Conservation (phyloP, 2,888 invertebrate species). For the Dendrolimus houi region DNA sequence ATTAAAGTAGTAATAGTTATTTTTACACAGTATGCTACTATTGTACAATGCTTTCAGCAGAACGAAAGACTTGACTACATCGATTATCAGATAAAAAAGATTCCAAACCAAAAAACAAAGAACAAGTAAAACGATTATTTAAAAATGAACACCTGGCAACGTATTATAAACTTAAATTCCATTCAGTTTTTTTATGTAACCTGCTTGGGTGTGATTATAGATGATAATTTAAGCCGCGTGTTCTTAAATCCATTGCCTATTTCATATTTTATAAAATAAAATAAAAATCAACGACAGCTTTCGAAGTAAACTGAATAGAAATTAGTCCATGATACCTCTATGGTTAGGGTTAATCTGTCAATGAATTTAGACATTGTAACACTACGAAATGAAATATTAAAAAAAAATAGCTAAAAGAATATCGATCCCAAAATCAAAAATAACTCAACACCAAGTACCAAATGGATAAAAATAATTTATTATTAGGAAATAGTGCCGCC, state of each 20-base stretch:
- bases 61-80: conserved; percentile 60
- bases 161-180: conserved; percentile 4
- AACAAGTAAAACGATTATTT: conserved; percentile 2
- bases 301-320: conserved; percentile 27
- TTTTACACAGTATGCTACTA: conserved; percentile 65
- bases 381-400: conserved; percentile 42
- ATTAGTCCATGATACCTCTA: conserved; percentile 4
- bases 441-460: conserved; percentile 70
- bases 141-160: conserved; percentile 1
- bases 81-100: background rate
- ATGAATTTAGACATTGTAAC: conserved; percentile 41
- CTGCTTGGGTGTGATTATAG: no score
- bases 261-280: background rate
- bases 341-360: conserved; percentile 10
- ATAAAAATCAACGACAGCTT: conserved; percentile 18
- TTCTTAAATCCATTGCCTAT: no score
- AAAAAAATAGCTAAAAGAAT: conserved; percentile 38
- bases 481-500: conserved; percentile 49
- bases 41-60: conserved; percentile 64
- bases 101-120: conserved; percentile 6
- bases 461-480: conserved; percentile 52
- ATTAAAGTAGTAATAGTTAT: conserved; percentile 66
- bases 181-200: conserved; percentile 1
- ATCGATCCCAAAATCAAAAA: conserved; percentile 39
- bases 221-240: no score